phyloP scores from a whole-genome alignment of 2,888 invertebrate species.

The Rhingia campestris region DNA sequence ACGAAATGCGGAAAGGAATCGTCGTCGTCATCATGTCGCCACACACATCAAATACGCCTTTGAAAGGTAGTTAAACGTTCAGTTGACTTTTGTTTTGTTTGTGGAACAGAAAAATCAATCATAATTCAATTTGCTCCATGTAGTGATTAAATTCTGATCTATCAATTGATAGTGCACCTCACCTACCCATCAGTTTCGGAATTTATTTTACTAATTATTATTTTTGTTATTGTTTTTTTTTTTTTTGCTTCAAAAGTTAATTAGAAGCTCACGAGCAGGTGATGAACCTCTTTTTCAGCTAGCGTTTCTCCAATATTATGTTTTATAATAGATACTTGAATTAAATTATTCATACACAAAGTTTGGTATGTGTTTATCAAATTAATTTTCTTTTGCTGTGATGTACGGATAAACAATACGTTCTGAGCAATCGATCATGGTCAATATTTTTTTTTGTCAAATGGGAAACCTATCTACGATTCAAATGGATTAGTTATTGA shows the following conservation, averaged over 20 bases:
- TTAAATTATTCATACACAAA: neutral
- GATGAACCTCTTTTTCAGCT: slow-evolving; percentile 13
- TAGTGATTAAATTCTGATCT: slow-evolving; percentile 10
- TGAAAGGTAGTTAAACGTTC: too few relatives aligned
- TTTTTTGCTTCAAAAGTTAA: slow-evolving; percentile 13
- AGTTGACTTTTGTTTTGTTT: slow-evolving; percentile 1
- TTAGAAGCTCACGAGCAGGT: slow-evolving; percentile 4
- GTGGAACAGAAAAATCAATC: neutral
- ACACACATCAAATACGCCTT: neutral
- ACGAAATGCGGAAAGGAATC: neutral
- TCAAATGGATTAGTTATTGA: slow-evolving; percentile 6
- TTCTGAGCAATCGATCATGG: slow-evolving; percentile 16
- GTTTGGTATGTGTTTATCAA: neutral
- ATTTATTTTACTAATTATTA: neutral
- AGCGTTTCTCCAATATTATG: too few relatives aligned
- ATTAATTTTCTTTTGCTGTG: too few relatives aligned
- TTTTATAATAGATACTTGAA: neutral
- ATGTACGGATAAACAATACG: neutral
- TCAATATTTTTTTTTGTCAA: slow-evolving; percentile 4
- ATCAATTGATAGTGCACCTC: neutral
- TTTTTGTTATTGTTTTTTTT: slow-evolving; percentile 1
- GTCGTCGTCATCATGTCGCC: neutral
- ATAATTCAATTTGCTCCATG: slow-evolving; percentile 12
- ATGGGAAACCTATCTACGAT: slow-evolving; percentile 13
- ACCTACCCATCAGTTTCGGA: too few relatives aligned